Percentiles rank a stretch among this genome's conserved stretches.
Conservation (phyloP, 2,797 vertebrate genomes). For the Chrosomus eos region DNA sequence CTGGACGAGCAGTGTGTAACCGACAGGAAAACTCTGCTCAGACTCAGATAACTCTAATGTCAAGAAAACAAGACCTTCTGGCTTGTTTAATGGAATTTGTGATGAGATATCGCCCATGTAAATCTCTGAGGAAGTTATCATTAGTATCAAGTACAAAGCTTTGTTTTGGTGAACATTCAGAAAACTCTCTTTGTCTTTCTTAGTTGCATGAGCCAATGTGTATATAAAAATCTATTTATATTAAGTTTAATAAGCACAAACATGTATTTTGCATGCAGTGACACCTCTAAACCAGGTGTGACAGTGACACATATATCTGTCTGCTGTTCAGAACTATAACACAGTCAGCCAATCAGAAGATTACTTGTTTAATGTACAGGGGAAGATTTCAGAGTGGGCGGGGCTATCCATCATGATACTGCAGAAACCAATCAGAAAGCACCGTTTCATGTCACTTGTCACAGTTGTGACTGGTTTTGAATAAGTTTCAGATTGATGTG, state of each 20-base stretch:
- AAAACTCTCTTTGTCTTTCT: background rate
- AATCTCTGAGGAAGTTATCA: background rate
- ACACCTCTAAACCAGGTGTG: background rate
- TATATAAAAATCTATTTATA: background rate
- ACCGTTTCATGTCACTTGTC: background rate
- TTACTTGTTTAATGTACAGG: background rate
- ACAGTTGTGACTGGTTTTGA: background rate
- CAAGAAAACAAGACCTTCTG: background rate
- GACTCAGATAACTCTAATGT: constrained; percentile 20
- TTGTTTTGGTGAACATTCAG: background rate
- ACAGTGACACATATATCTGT: background rate
- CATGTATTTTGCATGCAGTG: background rate
- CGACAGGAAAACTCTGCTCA: constrained; percentile 17
- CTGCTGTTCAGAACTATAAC: too few species aligned
- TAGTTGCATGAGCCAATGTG: background rate
- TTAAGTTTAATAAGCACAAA: background rate
- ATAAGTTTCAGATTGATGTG: background rate
- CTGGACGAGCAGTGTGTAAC: background rate
- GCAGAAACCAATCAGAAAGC: background rate
- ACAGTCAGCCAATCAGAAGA: background rate
- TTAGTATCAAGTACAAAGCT: background rate
- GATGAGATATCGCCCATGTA: background rate
- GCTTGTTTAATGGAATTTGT: background rate
- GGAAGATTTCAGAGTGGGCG: background rate
- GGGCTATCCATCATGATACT: background rate